Evolutionary conservation across 1,140 invertebrate species (phyloP), one percentile per base, ranked within the genome.

Genomic region (Drosophila persimilis): DNA sequence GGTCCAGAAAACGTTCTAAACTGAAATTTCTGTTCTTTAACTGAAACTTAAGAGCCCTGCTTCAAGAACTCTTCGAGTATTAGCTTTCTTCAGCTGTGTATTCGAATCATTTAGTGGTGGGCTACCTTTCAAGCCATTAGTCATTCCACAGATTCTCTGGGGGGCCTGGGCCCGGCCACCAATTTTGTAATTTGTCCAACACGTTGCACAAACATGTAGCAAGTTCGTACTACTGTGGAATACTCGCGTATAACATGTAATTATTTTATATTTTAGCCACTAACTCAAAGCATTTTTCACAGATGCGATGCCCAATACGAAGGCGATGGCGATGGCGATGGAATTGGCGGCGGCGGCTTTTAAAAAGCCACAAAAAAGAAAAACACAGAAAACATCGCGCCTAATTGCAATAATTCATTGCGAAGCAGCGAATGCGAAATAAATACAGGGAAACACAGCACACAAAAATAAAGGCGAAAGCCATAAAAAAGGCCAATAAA

Each of bases 371-470:
- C 67, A 86, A 86, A 85, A 80, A 72, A 26, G 80, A 85, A 85
- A 80, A 63, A 26, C 2, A 56, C 31, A 52, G 35, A 39, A 39
- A 39, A 39, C 35, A 39, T 39, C 67, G 64, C 69, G 74, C 83
- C 80, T 85, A 85, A 85, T 85, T 85, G 81, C 81, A 85, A 85
- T 85, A 86, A 85, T 86, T 86, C 77, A 85, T 73, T 85, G 72
- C 62, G 72, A 73, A 57, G 71, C 62, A 24, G 24, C 64, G 50
- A 59, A 71, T 73, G 46, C 51, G 54, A 67, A 55, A 43, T 62
- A 52, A 74, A 74, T 72, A 67, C 52, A 29, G 31, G 8, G 11
- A 20, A 56, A 57, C 45, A 41, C 45, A 24, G 22, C 8, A 59
- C 41, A 24, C 41, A 48, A 75, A 26, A 77, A 80, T 54, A 63